phyloP scores from a whole-genome alignment of 2,113 vertebrate species.

The Picathartes gymnocephalus region DNA sequence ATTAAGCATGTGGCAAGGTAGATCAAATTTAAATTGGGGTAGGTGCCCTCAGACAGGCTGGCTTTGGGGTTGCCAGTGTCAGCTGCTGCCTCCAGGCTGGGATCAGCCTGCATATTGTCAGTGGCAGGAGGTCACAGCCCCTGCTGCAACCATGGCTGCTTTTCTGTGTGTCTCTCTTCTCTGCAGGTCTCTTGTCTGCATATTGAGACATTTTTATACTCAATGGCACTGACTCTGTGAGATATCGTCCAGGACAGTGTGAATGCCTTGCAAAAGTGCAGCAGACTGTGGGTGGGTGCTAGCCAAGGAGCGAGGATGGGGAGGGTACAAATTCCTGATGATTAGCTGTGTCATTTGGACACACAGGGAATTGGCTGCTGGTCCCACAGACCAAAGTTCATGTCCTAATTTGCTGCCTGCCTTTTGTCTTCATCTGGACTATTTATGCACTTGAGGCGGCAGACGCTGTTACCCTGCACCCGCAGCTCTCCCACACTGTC shows the following conservation, averaged over 20 bases:
- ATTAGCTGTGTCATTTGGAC: not conserved
- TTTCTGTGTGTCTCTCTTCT: not conserved
- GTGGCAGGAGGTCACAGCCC: not conserved
- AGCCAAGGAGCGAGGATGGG: not conserved
- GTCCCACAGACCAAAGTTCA: not conserved
- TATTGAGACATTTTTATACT: not conserved
- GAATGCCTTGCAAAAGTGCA: not conserved
- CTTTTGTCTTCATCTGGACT: not conserved
- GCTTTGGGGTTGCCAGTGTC: not conserved
- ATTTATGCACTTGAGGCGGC: rapidly evolving
- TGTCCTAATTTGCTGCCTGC: not conserved
- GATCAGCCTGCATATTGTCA: not conserved
- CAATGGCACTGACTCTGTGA: not conserved
- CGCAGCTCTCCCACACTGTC: not conserved
- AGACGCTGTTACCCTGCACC: not conserved
- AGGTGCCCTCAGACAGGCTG: not conserved
- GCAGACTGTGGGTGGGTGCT: not conserved
- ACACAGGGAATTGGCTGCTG: not conserved
- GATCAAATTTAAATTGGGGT: not conserved
- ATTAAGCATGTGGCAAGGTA: not conserved
- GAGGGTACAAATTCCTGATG: not conserved
- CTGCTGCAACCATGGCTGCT: not conserved
- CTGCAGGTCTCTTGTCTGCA: not conserved
- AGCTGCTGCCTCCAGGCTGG: not conserved
- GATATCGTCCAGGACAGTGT: not conserved